These are phyloP conservation scores for Nymphalis io DNA, from an alignment of 1,140 invertebrate genomes.

Conservation along the genomic window DNA sequence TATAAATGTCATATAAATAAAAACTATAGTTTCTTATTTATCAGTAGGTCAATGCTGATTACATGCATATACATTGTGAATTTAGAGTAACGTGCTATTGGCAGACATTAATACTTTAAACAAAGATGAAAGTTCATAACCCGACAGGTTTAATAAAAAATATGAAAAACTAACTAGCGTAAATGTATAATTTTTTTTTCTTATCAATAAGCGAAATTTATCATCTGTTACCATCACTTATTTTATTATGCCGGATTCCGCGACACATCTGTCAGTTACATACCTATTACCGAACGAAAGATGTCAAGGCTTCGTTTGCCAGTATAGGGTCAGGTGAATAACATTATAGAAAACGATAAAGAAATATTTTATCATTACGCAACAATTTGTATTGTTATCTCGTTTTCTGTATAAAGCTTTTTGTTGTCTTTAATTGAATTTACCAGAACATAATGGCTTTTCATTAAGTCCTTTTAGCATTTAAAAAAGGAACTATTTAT, in stretches of 20 bases:
- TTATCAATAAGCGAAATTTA: neutral
- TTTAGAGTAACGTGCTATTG: slow-evolving; percentile 22
- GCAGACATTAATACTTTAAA: slow-evolving; percentile 17
- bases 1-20: slow-evolving; percentile 30
- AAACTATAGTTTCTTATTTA: slow-evolving; percentile 21
- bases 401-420: neutral
- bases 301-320: slow-evolving; percentile 52
- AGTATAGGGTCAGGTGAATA: slow-evolving; percentile 35
- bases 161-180: slow-evolving; percentile 19
- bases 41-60: slow-evolving; percentile 46
- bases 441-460: too few species aligned
- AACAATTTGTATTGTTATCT: neutral
- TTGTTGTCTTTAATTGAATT: too few species aligned
- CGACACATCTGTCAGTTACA: slow-evolving; percentile 44
- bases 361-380: slow-evolving; percentile 17
- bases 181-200: neutral
- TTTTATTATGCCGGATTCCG: slow-evolving; percentile 41
- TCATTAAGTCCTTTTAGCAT: too few species aligned
- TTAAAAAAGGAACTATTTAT: too few species aligned
- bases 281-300: slow-evolving; percentile 36
- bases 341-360: slow-evolving; percentile 33
- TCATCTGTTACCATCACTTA: neutral
- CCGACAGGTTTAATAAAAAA: slow-evolving; percentile 22
- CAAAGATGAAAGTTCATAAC: slow-evolving; percentile 17
- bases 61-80: slow-evolving; percentile 18